These are phyloP conservation scores for Latrodectus elegans DNA, from an alignment of 2,888 invertebrate genomes.

Conservation along the genomic window DNA sequence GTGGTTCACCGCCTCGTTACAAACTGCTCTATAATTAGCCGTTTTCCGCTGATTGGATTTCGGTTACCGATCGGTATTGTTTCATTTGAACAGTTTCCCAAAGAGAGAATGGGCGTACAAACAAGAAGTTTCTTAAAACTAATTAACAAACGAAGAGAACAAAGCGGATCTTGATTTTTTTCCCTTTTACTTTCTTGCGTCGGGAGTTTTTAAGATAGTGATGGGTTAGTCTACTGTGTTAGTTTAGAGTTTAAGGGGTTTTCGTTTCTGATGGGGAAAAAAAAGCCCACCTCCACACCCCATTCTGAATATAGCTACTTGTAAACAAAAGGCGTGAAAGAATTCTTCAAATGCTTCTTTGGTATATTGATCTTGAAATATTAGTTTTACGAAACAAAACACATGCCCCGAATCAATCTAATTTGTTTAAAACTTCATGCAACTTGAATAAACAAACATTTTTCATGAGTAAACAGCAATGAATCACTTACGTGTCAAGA, in stretches of 20 bases:
- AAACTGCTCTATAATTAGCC: constrained; percentile 53
- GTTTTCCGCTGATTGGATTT: constrained; percentile 58
- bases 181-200: too few relatives aligned
- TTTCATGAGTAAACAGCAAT: not conserved
- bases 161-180: too few relatives aligned
- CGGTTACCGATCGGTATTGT: constrained; percentile 39
- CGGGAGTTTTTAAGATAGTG: too few relatives aligned
- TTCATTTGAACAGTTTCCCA: constrained; percentile 6
- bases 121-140: not conserved
- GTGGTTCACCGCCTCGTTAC: constrained; percentile 63
- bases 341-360: not conserved
- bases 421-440: not conserved
- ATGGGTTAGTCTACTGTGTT: too few relatives aligned
- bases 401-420: too few relatives aligned
- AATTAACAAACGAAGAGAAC: not conserved
- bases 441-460: not conserved
- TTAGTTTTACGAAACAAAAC: too few relatives aligned
- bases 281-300: too few relatives aligned
- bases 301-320: too few relatives aligned
- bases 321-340: not conserved
- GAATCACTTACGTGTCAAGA: too few relatives aligned
- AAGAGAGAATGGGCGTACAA: not conserved
- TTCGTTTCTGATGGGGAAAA: too few relatives aligned
- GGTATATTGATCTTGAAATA: not conserved
- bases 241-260: too few relatives aligned